phyloP scores from a whole-genome alignment of 1,140 invertebrate species.

The Drosophila santomea region DNA sequence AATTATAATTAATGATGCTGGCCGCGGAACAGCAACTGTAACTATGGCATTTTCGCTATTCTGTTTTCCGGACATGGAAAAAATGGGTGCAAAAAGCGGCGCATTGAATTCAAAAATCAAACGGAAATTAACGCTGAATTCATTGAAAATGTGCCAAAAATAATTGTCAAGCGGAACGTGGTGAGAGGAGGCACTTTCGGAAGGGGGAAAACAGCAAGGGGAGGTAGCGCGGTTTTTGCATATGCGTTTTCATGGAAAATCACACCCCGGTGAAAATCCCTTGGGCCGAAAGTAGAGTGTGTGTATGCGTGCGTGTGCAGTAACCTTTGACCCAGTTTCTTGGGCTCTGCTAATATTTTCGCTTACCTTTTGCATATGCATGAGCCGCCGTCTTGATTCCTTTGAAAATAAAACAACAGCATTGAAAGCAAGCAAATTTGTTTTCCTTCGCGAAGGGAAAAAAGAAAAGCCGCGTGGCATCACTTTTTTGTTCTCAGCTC shows the following conservation, averaged over 20 bases:
- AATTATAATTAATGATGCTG: conserved; percentile 74
- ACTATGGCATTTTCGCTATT: conserved; percentile 54
- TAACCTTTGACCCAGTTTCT: conserved; percentile 70
- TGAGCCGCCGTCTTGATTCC: conserved; percentile 29
- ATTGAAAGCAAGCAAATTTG: conserved; percentile 64
- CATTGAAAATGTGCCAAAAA: conserved; percentile 68
- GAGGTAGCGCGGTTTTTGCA: conserved; percentile 56
- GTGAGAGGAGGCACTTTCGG: conserved; percentile 20
- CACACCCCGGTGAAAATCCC: conserved; percentile 31
- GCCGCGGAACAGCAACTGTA: conserved; percentile 26
- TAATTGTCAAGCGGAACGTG: conserved; percentile 67
- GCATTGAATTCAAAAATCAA: conserved; percentile 54
- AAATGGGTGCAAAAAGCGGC: conserved; percentile 37
- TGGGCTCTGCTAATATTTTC: conserved; percentile 64
- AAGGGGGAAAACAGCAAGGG: conserved; percentile 8
- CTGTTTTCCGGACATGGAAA: conserved; percentile 27
- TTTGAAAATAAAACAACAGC: conserved; percentile 44
- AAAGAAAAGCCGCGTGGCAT: conserved; percentile 64
- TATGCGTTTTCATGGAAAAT: conserved; percentile 72
- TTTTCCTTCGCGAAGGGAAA: conserved; percentile 42
- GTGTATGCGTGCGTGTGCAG: conserved; percentile 32
- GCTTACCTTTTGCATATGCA: conserved; percentile 63
- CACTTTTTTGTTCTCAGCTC: conserved; percentile 22
- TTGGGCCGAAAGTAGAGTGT: background rate
- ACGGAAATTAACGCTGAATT: conserved; percentile 61